A percentile compares a stretch with the other conserved stretches of the same genome.
Conservation (phyloP, 1,140 invertebrate genomes). For the Cotesia chilonis region DNA sequence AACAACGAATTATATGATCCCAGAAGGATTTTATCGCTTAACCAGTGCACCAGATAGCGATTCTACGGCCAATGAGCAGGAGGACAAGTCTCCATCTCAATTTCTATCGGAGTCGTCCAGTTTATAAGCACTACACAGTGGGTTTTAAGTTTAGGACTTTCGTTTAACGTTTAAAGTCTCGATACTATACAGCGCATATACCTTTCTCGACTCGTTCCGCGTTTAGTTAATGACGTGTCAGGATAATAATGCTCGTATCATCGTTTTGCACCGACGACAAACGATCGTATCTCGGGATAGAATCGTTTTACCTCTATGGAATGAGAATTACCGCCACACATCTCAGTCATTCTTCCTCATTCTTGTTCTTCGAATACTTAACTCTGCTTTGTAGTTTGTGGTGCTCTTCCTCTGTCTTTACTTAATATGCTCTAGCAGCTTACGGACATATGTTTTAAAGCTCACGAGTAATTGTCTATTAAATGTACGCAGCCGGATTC, state of each 20-base stretch:
- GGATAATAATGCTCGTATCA: conserved; percentile 60
- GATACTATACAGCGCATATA: conserved; percentile 9
- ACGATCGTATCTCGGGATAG: background rate
- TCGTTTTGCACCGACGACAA: conserved; percentile 47
- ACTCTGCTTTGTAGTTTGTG: background rate
- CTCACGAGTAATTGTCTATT: conserved; percentile 60
- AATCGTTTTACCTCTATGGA: background rate
- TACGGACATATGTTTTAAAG: conserved; percentile 60
- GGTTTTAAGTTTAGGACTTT: conserved; percentile 38
- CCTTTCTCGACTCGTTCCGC: conserved; percentile 22
- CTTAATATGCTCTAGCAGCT: conserved; percentile 22
- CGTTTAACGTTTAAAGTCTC: conserved; percentile 37
- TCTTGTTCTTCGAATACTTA: background rate
- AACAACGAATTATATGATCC: too few relatives aligned
- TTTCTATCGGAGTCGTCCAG: too few relatives aligned
- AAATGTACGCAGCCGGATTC: conserved; percentile 53
- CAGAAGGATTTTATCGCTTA: too few relatives aligned
- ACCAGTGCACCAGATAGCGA: too few relatives aligned
- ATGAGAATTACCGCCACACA: background rate
- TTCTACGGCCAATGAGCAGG: too few relatives aligned
- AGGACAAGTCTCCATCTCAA: too few relatives aligned
- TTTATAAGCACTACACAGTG: background rate
- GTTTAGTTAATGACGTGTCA: conserved; percentile 63
- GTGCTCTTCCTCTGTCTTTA: too few relatives aligned
- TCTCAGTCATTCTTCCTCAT: too few relatives aligned